A percentile compares a stretch with the other conserved stretches of the same genome.
phyloP scores from a whole-genome alignment of 37 sponge, comb jelly and placozoan species.

The Axinella damicornis region DNA sequence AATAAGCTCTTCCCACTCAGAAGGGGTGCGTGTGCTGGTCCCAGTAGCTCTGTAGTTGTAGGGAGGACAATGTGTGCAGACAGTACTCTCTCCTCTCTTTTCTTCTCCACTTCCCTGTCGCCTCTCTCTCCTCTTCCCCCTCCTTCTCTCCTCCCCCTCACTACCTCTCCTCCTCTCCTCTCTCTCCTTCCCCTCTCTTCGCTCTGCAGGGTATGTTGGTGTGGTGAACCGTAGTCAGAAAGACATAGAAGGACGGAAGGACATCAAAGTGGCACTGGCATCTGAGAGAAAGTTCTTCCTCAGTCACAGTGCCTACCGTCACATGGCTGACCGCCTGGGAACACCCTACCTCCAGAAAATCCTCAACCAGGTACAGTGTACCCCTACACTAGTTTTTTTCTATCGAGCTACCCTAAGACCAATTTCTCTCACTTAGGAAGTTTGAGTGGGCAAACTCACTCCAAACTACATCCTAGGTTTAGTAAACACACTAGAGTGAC shows the following conservation, averaged over 20 bases:
- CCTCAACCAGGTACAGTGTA: constrained; percentile 86
- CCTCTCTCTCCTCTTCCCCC: not conserved
- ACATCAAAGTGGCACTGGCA: constrained; percentile 96
- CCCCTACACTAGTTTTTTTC: no score
- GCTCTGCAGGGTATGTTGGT: constrained; percentile 84
- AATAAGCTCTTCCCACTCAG: constrained; percentile 93
- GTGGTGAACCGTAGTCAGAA: constrained; percentile 99
- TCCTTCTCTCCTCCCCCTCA: not conserved
- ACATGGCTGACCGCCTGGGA: constrained; percentile 96
- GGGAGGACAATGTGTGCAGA: not conserved
- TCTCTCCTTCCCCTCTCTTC: not conserved
- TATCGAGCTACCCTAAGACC: no score
- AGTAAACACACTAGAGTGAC: no score
- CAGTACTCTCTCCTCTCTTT: not conserved
- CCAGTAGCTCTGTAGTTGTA: no score
- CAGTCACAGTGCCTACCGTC: constrained; percentile 94
- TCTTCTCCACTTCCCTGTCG: not conserved
- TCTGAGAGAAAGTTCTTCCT: constrained; percentile 97
- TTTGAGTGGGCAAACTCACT: no score
- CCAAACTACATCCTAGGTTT: no score
- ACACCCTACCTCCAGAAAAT: constrained; percentile 92
- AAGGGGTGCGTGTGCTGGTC: constrained; percentile 63
- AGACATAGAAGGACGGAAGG: constrained; percentile 98
- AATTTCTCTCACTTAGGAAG: no score
- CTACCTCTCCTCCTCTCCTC: no score